Base-by-base conservation (phyloP, 2,888 invertebrate genomes). In the Oxycera nigricornis region DNA sequence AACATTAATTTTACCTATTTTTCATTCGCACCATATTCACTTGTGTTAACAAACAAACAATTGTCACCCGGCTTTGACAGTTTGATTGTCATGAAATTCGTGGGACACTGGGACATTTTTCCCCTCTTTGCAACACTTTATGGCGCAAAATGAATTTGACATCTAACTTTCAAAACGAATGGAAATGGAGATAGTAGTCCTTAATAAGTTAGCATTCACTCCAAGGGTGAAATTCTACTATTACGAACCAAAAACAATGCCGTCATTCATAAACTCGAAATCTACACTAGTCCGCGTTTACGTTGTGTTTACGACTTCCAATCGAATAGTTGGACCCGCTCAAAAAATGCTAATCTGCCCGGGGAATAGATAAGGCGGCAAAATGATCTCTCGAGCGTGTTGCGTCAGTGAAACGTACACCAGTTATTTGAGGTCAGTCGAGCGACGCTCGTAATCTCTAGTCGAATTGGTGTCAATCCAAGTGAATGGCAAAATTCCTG, bases 1-100 rank as follows among this genome's bases (percentile, higher is more conserved):
- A 17, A 3, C 3, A 46, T n/a, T 46, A 3, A 3, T 7, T 73
- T 79, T 82, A 90, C 90, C 91, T 89, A 81, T 90, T 90, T 82
- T 91, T 91, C 74, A 89, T 89, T 20, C 91, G 88, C 61, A 91
- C 91, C 91, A 91, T 90, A 78, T 80, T 81, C 14, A 46, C 4
- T 46, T 46, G 46, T 14, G 17, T 14, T n/a, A 46, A 17, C 17
- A 46, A 46, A 46, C 46, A 46, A 46, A 46, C 3, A 14, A 46
- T n/a, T 14, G 17, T 46, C 17, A 46, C 4, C 46, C 11, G 46
- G 2, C 17, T 14, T 7, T 46, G 35, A 35, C 35, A n/a, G 35
- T 46, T 46, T 46, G 46, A 7, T n/a, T 17, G 46, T 46, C 35
- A 46, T 46, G n/a, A n/a, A n/a, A n/a, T n/a, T n/a, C n/a, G n/a